Conservation (phyloP, 2,113 vertebrate genomes). For the Helogale parvula region DNA sequence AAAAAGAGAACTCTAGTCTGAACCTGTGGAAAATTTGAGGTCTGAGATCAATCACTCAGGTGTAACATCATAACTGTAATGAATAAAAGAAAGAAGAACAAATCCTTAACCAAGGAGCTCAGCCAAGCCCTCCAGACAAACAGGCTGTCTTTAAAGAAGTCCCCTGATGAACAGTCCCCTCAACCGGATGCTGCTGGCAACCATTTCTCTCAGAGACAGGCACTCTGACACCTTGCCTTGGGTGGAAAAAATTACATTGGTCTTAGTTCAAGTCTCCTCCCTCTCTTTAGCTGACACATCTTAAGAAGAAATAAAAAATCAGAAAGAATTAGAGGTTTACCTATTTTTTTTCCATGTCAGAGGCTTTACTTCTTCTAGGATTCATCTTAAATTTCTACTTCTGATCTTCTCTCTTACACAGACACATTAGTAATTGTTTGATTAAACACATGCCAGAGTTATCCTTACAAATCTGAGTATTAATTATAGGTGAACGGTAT, state of each 20-base stretch:
- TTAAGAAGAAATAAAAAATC: constrained; percentile 70
- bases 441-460: constrained; percentile 41
- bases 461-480: constrained; percentile 46
- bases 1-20: neutral
- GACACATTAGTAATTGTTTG: constrained; percentile 46
- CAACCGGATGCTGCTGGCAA: neutral
- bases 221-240: constrained; percentile 41
- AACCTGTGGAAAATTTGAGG: neutral
- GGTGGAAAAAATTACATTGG: constrained; percentile 53
- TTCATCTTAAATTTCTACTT: constrained; percentile 44
- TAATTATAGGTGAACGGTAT: constrained; percentile 47
- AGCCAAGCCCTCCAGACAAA: neutral
- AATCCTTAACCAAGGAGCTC: neutral
- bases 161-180: neutral
- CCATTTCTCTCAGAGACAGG: neutral
- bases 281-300: constrained; percentile 65
- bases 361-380: constrained; percentile 34
- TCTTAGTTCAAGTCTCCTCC: constrained; percentile 56
- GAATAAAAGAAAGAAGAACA: neutral
- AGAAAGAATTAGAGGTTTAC: constrained; percentile 63
- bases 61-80: neutral
- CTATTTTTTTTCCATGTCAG: constrained; percentile 38
- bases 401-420: constrained; percentile 1
- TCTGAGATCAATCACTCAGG: neutral
- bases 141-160: neutral